These are phyloP conservation scores for Triplophysa yarkandensis DNA, from an alignment of 2,797 vertebrate species.

Conservation along the genomic window DNA sequence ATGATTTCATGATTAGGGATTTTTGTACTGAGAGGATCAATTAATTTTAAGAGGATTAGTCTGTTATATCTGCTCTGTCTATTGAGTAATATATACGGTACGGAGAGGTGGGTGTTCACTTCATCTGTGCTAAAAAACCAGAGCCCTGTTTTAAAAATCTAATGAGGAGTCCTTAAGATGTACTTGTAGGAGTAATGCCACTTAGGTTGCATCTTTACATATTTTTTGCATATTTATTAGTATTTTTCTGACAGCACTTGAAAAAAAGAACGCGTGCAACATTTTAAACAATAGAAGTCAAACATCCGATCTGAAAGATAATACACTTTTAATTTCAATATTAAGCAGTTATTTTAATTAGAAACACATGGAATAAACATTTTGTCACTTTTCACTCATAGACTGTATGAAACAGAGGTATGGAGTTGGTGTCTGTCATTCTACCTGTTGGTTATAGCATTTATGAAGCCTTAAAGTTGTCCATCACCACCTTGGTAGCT, in stretches of 20 bases:
- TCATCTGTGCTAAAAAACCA: background rate
- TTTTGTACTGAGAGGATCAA: conserved; percentile 41
- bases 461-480: too few species aligned
- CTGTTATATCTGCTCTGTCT: conserved; percentile 37
- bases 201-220: too few species aligned
- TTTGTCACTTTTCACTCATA: too few species aligned
- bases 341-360: background rate
- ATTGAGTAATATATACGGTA: conserved; percentile 23
- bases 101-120: background rate
- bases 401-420: too few species aligned
- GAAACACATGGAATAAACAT: background rate
- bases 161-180: too few species aligned
- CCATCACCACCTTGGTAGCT: too few species aligned
- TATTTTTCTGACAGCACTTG: background rate
- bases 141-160: background rate
- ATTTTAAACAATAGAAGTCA: background rate
- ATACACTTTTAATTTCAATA: background rate
- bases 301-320: background rate
- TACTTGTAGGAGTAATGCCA: too few species aligned
- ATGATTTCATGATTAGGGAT: conserved; percentile 44
- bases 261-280: background rate
- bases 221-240: too few species aligned
- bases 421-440: too few species aligned
- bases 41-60: conserved; percentile 52
- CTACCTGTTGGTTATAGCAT: too few species aligned